Evolutionary conservation across 2,888 invertebrate species (phyloP), one percentile per base, ranked within the genome.

Genomic region (Parnassius orleans): DNA sequence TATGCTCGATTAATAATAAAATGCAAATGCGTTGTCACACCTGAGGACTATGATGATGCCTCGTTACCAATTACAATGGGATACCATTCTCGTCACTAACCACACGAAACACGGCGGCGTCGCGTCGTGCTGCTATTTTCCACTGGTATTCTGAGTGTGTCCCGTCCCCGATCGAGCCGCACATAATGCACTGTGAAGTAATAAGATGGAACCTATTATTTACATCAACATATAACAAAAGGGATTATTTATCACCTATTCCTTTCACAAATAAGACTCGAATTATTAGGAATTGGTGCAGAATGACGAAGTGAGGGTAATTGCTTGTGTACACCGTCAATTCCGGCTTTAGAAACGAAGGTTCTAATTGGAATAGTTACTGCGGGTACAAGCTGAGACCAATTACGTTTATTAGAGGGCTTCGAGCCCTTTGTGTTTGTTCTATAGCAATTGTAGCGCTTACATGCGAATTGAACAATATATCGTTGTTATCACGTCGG

Each of bases 321-420:
- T 65, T 63, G 66, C 58, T 69, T 73, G 70, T 71, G 71, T 73
- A 72, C 75, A 68, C 64, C 67, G 67, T 72, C 68, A 72, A 69
- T 69, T 70, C 68, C 68, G 65, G 67, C 67, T 72, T 72, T 68
- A 66, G 68, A 67, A 68, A 69, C 70, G 70, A 65, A 68, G 68
- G 69, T 73, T 74, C 78, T 86, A 85, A 86, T 85, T 84, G 79
- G 74, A 76, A 75, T 77, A 79, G 78, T 78, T 78, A 73, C 76
- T 76, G 74, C 71, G 69, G 68, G 70, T 72, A 69, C 72, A 66
- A 69, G 69, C 72, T 70, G 72, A 72, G 69, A 75, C 76, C 82
- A 84, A 86, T 87, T 87, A 85, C 77, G 72, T 83, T 81, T 84
- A 85, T 84, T 86, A 82, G 78, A 79, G 78, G 76, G 77, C 73